phyloP scores from a whole-genome alignment of 2,113 vertebrate species.

The Tragelaphus imberbis region DNA sequence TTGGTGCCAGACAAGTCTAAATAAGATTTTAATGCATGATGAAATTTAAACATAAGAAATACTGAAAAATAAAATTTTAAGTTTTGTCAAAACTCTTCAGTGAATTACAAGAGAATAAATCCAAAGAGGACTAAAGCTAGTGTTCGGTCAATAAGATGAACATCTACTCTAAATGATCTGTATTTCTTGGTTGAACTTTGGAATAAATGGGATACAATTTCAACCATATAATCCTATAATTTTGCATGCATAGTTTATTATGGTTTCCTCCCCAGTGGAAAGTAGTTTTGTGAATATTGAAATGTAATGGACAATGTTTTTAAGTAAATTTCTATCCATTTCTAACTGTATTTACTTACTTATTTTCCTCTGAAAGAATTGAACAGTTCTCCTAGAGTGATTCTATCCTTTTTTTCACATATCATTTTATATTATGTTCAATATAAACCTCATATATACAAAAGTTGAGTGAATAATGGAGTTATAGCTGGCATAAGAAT shows the following conservation, averaged over 20 bases:
- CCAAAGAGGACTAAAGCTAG: neutral
- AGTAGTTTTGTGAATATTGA: neutral
- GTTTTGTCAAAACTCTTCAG: neutral
- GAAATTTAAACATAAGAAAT: conserved; percentile 5
- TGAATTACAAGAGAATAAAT: neutral
- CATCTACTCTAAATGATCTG: neutral
- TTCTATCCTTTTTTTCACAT: neutral
- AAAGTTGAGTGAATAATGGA: neutral
- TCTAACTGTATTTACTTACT: neutral
- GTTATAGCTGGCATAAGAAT: neutral
- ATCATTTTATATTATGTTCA: neutral
- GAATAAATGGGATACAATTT: neutral
- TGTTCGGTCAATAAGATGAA: neutral
- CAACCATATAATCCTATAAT: neutral
- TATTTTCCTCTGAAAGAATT: conserved; percentile 15
- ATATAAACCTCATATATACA: neutral
- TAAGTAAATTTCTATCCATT: neutral
- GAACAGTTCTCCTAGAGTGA: neutral
- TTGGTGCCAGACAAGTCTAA: neutral
- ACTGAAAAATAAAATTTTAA: neutral
- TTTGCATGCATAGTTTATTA: neutral
- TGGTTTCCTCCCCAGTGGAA: neutral
- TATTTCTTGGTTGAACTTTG: neutral
- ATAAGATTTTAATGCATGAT: neutral
- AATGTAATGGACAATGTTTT: neutral